These are phyloP conservation scores for Virgularia gustaviana DNA, from an alignment of 92 coral and sea anemone species.

Conservation along the genomic window DNA sequence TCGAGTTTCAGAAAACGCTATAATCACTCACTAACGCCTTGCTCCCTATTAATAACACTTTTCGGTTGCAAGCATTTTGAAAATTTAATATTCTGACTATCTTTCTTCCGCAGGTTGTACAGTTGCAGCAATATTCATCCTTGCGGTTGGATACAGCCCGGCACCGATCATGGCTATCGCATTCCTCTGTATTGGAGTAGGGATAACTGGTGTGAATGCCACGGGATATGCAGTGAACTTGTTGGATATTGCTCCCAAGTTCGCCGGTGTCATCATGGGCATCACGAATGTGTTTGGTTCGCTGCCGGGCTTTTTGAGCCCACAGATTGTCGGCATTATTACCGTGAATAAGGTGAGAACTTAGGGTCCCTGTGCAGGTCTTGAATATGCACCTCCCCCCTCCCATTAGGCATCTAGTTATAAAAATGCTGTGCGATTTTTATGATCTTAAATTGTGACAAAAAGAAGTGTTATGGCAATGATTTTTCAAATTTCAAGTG, in stretches of 20 bases:
- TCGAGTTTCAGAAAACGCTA: too few relatives aligned
- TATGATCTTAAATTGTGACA: not conserved
- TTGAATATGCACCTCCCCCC: not conserved
- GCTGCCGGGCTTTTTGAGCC: conserved; percentile 96
- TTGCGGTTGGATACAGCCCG: conserved; percentile 76
- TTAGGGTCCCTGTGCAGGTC: not conserved
- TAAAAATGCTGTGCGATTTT: not conserved
- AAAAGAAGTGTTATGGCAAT: not conserved
- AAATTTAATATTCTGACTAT: not conserved
- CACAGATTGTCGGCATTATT: conserved; percentile 91
- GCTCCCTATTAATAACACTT: too few relatives aligned
- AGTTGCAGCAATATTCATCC: conserved; percentile 82
- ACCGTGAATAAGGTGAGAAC: conserved; percentile 91
- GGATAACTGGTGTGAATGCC: conserved; percentile 94
- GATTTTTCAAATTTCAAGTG: too few relatives aligned
- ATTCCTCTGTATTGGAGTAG: conserved; percentile 90
- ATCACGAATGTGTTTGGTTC: conserved; percentile 97
- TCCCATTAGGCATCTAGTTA: not conserved
- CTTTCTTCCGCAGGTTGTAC: conserved; percentile 68
- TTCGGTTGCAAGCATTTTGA: too few relatives aligned
- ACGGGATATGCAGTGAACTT: conserved; percentile 98
- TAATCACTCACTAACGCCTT: too few relatives aligned
- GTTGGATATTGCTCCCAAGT: conserved; percentile 97
- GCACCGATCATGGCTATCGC: conserved; percentile 72
- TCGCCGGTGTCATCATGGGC: conserved; percentile 99